phyloP scores from a whole-genome alignment of 2,797 vertebrate genomes.

The Rhabdophis nuchalis region DNA sequence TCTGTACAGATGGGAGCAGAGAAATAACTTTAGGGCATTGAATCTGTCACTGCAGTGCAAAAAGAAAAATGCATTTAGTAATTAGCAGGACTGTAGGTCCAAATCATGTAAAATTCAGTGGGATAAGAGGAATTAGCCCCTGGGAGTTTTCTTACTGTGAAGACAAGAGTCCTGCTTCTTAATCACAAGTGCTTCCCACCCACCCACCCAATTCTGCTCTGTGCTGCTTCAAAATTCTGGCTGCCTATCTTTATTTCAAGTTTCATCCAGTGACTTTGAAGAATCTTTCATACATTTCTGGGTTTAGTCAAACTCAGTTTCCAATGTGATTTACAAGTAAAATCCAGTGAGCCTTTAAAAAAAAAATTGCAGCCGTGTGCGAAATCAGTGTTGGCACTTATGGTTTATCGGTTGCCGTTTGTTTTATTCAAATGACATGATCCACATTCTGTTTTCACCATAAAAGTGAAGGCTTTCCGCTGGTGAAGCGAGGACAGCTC shows the following conservation, averaged over 20 bases:
- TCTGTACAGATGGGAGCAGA: not conserved
- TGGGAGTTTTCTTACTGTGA: not conserved
- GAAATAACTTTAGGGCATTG: not conserved
- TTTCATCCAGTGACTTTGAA: not conserved
- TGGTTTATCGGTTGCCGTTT: not conserved
- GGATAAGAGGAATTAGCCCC: not conserved
- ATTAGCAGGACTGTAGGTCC: not conserved
- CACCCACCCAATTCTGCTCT: not conserved
- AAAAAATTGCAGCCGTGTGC: not conserved
- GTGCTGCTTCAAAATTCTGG: not conserved
- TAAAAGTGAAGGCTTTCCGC: not conserved
- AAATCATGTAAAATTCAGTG: not conserved
- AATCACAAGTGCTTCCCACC: no score
- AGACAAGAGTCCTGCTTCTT: not conserved
- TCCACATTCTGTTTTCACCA: not conserved
- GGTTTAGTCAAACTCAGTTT: not conserved
- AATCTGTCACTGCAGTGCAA: not conserved
- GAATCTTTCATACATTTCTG: not conserved
- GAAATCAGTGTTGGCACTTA: not conserved
- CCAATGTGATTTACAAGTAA: not conserved
- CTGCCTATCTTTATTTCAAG: not conserved
- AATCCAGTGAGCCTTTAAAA: not conserved
- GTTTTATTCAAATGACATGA: not conserved
- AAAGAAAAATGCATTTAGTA: not conserved
- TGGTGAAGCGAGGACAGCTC: not conserved